Base-by-base conservation (phyloP, 2,888 invertebrate species). In the Ophion ventricosus region DNA sequence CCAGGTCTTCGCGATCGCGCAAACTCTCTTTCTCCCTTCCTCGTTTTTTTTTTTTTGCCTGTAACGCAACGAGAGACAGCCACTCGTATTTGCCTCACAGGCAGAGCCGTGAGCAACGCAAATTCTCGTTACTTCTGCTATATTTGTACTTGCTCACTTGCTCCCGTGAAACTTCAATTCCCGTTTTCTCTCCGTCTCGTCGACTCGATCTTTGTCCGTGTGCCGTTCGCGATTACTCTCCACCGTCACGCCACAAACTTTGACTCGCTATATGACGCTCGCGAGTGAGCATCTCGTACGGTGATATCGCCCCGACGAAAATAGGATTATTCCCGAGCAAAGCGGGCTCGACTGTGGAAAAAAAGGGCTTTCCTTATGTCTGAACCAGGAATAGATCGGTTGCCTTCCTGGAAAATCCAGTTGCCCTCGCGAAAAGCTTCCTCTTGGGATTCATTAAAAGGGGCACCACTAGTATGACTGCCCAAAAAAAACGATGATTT, bases 111-210 rank as follows among this genome's bases (percentile, higher is more conserved):
- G n/a, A 83, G 17, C 70, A 20, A 82, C 63, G 23, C 57, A 57
- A 84, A 80, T 80, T 80, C 86, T 86, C 77, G 77, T 89, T 89
- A 87, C 88, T 88, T 86, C 88, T 86, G 88, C 89, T 91, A 90
- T 90, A 91, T 90, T 90, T 89, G 89, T 87, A 84, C 87, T 87
- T 84, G 70, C 78, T 79, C 64, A 59, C 77, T 70, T 35, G 43
- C 59, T 54, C 59, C 43, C 40, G 43, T n/a, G 20, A 43, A 73
- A 66, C 73, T 72, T 64, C 59, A n/a, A 17, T 40, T 23, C 29
- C 8, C 49, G 14, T n/a, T 35, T 14, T 23, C 54, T 25, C 56
- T 43, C n/a, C 56, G 43, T 59, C 63, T 49, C 43, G 76, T 23
- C 25, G 76, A 76, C 14, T 49, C 80, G 72, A 80, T 83, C 66